A percentile compares a stretch with the other conserved stretches of the same genome.
phyloP scores from a whole-genome alignment of 2,888 invertebrate genomes.

The Loripinus fragilis region DNA sequence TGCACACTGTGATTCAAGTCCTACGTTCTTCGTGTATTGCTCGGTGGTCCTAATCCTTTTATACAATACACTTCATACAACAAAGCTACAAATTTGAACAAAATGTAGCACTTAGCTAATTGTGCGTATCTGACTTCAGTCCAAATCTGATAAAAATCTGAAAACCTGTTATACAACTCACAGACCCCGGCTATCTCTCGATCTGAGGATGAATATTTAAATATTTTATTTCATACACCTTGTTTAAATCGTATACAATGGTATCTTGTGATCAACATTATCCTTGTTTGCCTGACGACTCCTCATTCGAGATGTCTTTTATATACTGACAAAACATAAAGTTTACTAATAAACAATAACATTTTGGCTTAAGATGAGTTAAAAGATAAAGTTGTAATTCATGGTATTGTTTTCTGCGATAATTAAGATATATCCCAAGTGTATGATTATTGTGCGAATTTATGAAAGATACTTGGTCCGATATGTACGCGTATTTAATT shows the following conservation, averaged over 20 bases:
- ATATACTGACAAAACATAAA: neutral
- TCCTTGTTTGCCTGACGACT: conserved; percentile 51
- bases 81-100: conserved; percentile 9
- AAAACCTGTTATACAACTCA: conserved; percentile 10
- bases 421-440: neutral
- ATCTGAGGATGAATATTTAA: conserved; percentile 19
- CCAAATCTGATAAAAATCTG: conserved; percentile 13
- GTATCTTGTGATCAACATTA: conserved; percentile 41
- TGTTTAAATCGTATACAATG: neutral
- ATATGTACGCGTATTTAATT: neutral
- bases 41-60: too few species aligned
- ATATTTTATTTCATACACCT: conserved; percentile 23
- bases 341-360: neutral
- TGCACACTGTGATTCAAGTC: too few species aligned
- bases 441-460: conserved; percentile 18
- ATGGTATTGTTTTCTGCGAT: neutral
- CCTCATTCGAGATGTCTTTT: conserved; percentile 12
- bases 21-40: too few species aligned
- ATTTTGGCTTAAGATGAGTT: neutral
- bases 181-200: conserved; percentile 6
- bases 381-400: neutral
- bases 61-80: too few species aligned
- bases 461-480: conserved; percentile 17
- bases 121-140: conserved; percentile 17
- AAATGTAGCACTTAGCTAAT: neutral